Evolutionary conservation across 2,888 invertebrate species (phyloP), one percentile per base, ranked within the genome.

Genomic region (Trisateles emortualis): DNA sequence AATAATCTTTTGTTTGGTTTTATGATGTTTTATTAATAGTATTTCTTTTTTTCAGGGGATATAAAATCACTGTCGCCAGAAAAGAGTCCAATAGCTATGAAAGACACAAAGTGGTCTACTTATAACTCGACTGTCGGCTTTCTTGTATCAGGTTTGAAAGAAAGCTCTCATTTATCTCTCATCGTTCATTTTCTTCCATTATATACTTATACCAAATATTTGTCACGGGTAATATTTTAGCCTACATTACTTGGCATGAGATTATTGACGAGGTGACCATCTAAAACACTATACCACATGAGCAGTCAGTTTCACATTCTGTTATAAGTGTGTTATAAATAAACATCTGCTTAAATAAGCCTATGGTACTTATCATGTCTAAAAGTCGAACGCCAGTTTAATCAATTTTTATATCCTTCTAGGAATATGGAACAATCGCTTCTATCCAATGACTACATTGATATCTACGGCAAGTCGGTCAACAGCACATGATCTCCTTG

Each of bases 351-450:
- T n/a, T n/a, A n/a, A n/a, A n/a, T n/a, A n/a, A n/a, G n/a, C n/a
- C n/a, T n/a, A n/a, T n/a, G n/a, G n/a, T n/a, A n/a, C n/a, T n/a
- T n/a, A n/a, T n/a, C n/a, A n/a, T n/a, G n/a, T n/a, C n/a, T n/a
- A n/a, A n/a, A n/a, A n/a, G n/a, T n/a, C n/a, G n/a, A n/a, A n/a
- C n/a, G n/a, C n/a, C n/a, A n/a, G n/a, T n/a, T n/a, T n/a, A n/a
- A n/a, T n/a, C n/a, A n/a, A 19, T 17, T 29, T 3, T 19, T n/a
- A 49, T 53, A 40, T 13, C 10, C 44, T 63, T 88, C 39, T 72
- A 96, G 96, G 96, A 45, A 96, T 97, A 89, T 98, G 98, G 98
- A 97, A 97, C 79, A 98, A 98, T 82, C 95, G 97, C 17, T 97
- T 96, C 86, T 97, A 97, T 76, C 96, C 97, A 26, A 95, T 96